phyloP scores from a whole-genome alignment of 2,113 vertebrate species.

The Suricata suricatta region DNA sequence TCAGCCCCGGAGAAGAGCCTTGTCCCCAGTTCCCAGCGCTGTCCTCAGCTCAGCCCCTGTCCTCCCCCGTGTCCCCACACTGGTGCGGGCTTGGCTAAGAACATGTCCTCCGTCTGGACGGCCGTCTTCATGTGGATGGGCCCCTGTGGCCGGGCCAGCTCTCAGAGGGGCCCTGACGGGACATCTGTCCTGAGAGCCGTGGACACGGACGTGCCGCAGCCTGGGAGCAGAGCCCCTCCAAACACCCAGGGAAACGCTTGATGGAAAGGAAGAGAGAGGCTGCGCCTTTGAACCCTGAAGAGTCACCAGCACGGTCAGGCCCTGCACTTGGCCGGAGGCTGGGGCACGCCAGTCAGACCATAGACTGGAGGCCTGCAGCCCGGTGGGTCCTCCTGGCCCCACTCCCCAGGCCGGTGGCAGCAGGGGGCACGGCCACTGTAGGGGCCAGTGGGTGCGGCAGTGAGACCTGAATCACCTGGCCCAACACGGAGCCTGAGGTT shows the following conservation, averaged over 20 bases:
- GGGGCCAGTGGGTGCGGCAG: too few species aligned
- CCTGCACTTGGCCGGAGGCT: not conserved
- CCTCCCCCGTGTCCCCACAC: not conserved
- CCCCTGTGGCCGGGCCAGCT: not conserved
- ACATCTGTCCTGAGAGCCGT: not conserved
- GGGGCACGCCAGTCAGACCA: not conserved
- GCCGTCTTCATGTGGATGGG: fast-evolving
- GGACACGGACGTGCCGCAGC: fast-evolving
- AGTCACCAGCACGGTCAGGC: not conserved
- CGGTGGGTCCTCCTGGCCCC: too few species aligned
- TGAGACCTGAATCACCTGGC: too few species aligned
- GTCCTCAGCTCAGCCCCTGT: not conserved
- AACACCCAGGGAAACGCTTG: not conserved
- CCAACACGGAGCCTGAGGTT: too few species aligned
- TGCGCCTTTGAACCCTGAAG: not conserved
- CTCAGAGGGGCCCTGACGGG: not conserved
- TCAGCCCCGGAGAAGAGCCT: not conserved
- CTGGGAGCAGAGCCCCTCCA: not conserved
- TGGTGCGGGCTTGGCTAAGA: not conserved
- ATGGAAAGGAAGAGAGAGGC: not conserved
- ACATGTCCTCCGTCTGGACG: not conserved
- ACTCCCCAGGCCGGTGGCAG: too few species aligned
- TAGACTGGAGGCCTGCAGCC: not conserved
- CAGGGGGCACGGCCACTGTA: too few species aligned
- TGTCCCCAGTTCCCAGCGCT: fast-evolving